Conservation (phyloP, 2,888 invertebrate genomes). For the Operophtera brumata region DNA sequence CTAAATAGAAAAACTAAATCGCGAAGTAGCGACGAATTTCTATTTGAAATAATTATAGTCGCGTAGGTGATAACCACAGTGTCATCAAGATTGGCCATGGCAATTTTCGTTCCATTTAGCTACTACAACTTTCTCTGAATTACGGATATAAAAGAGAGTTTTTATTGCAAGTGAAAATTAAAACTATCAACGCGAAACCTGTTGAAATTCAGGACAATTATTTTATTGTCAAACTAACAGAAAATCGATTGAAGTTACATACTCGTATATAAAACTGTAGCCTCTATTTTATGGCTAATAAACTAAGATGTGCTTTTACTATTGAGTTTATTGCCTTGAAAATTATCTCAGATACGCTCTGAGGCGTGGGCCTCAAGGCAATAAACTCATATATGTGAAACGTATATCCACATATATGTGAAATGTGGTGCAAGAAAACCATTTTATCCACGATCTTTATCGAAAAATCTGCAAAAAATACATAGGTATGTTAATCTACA, state of each 20-base stretch:
- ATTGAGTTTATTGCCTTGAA: too few relatives aligned
- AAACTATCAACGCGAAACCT: constrained; percentile 21
- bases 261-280: not conserved
- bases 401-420: too few relatives aligned
- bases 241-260: not conserved
- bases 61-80: constrained; percentile 29
- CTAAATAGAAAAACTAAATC: not conserved
- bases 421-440: too few relatives aligned
- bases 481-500: too few relatives aligned
- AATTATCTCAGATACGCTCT: too few relatives aligned
- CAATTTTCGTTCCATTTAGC: constrained; percentile 30
- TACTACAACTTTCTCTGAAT: constrained; percentile 34
- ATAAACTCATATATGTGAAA: too few relatives aligned
- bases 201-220: constrained; percentile 20
- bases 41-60: constrained; percentile 19
- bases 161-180: constrained; percentile 28
- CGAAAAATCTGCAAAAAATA: too few relatives aligned
- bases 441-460: too few relatives aligned
- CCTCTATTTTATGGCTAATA: not conserved
- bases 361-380: too few relatives aligned
- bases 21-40: constrained; percentile 11
- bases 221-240: constrained; percentile 13
- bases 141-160: constrained; percentile 29
- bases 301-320: not conserved
- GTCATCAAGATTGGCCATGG: constrained; percentile 32